Evolutionary conservation across 2,797 vertebrate genomes (phyloP).

Genomic region (Eidolon dupreanum): DNA sequence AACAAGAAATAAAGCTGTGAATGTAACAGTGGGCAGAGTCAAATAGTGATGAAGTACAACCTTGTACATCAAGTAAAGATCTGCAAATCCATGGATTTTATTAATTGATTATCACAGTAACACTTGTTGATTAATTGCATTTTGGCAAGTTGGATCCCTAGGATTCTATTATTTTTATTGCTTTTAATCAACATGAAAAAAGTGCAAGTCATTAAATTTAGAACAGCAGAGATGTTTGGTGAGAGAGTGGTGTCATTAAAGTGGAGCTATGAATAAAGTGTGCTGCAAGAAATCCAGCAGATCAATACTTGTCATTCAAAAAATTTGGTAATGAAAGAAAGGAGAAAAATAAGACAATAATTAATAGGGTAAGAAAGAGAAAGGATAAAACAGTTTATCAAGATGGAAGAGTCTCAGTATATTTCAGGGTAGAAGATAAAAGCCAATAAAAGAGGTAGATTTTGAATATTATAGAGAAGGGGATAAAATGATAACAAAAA

Average conservation of each 20-base stretch:
- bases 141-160: background rate
- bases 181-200: constrained; percentile 29
- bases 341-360: background rate
- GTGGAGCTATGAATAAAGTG: background rate
- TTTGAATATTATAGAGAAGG: background rate
- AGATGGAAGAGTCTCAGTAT: background rate
- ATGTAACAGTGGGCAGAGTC: background rate
- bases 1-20: background rate
- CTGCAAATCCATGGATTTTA: background rate
- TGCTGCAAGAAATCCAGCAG: background rate
- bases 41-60: background rate
- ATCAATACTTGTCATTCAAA: background rate
- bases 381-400: background rate
- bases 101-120: background rate
- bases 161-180: background rate
- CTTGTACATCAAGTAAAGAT: background rate
- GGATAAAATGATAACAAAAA: background rate
- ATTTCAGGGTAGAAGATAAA: background rate
- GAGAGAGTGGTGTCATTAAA: background rate
- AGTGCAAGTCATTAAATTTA: background rate
- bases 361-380: background rate
- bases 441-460: background rate
- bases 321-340: background rate
- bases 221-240: background rate
- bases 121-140: background rate